Evolutionary conservation across 2,888 invertebrate genomes (phyloP).

Genomic region (Rhagonycha fulva): DNA sequence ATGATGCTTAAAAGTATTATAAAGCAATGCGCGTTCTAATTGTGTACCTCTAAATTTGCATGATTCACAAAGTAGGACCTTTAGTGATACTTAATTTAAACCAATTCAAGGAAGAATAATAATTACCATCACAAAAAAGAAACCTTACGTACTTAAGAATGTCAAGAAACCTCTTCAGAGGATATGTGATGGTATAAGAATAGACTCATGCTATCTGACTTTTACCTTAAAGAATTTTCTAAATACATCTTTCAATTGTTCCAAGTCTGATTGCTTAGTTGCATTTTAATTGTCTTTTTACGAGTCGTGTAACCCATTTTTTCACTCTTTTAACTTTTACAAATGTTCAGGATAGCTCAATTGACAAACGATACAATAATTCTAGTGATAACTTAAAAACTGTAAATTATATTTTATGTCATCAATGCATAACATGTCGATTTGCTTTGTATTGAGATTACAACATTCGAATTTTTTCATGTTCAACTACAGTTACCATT

Average conservation of each 20-base stretch:
- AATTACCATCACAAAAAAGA: neutral
- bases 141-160: neutral
- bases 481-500: too few relatives aligned
- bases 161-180: neutral
- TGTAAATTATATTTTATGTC: neutral
- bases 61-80: conserved; percentile 7
- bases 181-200: neutral
- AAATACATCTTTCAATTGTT: neutral
- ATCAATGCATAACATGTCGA: too few relatives aligned
- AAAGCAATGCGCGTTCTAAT: conserved; percentile 18
- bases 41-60: conserved; percentile 17
- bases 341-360: neutral
- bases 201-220: neutral
- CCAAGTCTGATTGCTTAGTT: neutral
- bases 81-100: neutral
- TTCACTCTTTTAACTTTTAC: neutral
- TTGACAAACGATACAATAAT: too few relatives aligned
- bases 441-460: too few relatives aligned
- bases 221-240: neutral
- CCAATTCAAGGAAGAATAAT: neutral
- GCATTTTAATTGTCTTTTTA: neutral
- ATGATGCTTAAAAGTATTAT: conserved; percentile 4
- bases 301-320: neutral
- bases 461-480: too few relatives aligned
- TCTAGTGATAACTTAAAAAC: neutral